These are phyloP conservation scores for Metopolophium dirhodum DNA, from an alignment of 1,140 invertebrate genomes.

Conservation along the genomic window DNA sequence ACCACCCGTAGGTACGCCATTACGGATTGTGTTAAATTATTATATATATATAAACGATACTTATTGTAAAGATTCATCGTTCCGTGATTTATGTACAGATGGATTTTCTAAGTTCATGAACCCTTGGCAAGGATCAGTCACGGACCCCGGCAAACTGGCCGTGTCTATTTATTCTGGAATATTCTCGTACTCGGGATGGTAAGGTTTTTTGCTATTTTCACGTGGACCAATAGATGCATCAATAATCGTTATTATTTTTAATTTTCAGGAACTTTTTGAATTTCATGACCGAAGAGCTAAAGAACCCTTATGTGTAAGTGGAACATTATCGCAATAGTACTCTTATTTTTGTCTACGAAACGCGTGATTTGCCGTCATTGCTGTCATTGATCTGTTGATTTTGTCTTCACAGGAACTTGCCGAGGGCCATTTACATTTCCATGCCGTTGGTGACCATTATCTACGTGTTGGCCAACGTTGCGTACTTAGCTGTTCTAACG, in stretches of 20 bases:
- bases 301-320: conserved; percentile 84
- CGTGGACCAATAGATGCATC: not conserved
- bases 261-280: conserved; percentile 80
- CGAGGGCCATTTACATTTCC: conserved; percentile 92
- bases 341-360: not conserved
- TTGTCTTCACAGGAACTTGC: conserved; percentile 78
- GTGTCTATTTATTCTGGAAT: conserved; percentile 94
- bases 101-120: conserved; percentile 72
- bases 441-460: conserved; percentile 88
- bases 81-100: not conserved
- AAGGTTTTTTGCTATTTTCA: conserved; percentile 60
- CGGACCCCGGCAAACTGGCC: conserved; percentile 82
- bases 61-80: not conserved
- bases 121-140: conserved; percentile 80
- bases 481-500: conserved; percentile 90
- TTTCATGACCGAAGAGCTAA: conserved; percentile 96
- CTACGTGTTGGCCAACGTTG: conserved; percentile 91
- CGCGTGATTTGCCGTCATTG: too few species aligned
- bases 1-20: too few species aligned
- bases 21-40: too few species aligned
- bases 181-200: conserved; percentile 97
- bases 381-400: not conserved
- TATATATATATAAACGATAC: too few species aligned
- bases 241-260: not conserved
- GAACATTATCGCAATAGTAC: not conserved